Evolutionary conservation across 1,140 invertebrate species (phyloP), one percentile per base, ranked within the genome.

Genomic region (Apis dorsata): DNA sequence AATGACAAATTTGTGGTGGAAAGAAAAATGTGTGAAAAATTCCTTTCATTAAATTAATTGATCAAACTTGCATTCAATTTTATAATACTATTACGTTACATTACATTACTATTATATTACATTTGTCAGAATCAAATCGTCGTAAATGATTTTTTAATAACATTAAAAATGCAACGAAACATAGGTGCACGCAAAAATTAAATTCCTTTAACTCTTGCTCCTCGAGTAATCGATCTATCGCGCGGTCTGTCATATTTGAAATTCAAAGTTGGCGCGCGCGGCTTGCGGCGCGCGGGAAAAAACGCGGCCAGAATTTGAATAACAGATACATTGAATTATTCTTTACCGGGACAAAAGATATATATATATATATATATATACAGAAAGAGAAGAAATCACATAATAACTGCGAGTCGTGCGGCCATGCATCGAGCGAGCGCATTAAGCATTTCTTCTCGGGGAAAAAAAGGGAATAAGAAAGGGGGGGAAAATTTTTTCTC

Each of bases 211-310:
- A 24, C 49, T 53, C 49, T 12, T 75, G 53, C 28, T 76, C 5
- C 34, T 76, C 74, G 49, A 76, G 24, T 66, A 53, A 76, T 76
- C 74, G 74, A 76, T 76, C 62, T 49, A 51, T 65, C 74, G 74
- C 62, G 60, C 17, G n/a, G 17, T 34, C 53, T 11, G 24, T 63
- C 24, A 24, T n/a, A 76, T 76, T 65, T 76, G 49, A 66, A 77
- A 66, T 77, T 77, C 62, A 77, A 77, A 76, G 72, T 7, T 49
- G 57, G 9, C 34, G 57, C 72, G 73, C 73, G 69, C 5, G n/a
- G 17, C 49, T 24, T 11, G 60, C n/a, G 3, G n/a, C 72, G 73
- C 73, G 59, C 28, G 59, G 3, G 17, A 55, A 66, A 28, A 66
- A 77, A 55, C 49, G 75, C 75, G 62, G 62, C 12, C 62, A 77